These are phyloP conservation scores for Laothoe populi DNA, from an alignment of 2,888 invertebrate genomes.

Conservation along the genomic window DNA sequence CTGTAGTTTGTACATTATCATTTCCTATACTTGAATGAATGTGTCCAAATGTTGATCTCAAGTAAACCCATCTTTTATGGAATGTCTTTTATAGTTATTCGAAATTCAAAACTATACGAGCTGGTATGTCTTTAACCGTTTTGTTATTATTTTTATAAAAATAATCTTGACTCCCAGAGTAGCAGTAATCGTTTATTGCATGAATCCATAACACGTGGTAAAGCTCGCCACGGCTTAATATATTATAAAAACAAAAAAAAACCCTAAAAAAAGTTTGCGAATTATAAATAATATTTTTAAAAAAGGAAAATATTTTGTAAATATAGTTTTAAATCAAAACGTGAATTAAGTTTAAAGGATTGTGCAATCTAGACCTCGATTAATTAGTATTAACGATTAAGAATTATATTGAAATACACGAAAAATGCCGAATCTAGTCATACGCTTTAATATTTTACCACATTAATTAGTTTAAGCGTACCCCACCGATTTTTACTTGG, in stretches of 20 bases:
- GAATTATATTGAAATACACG: slow-evolving; percentile 40
- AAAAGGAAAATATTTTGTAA: slow-evolving; percentile 72
- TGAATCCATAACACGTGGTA: slow-evolving; percentile 57
- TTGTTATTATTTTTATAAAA: slow-evolving; percentile 1
- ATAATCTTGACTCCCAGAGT: slow-evolving; percentile 3
- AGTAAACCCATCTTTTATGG: neutral
- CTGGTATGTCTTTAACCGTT: neutral
- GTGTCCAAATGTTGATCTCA: neutral
- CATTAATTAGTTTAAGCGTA: slow-evolving; percentile 24
- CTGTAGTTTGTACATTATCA: neutral
- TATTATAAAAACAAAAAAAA: slow-evolving; percentile 47
- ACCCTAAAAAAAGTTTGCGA: slow-evolving; percentile 59
- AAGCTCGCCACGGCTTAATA: slow-evolving; percentile 55
- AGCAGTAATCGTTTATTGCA: slow-evolving; percentile 41
- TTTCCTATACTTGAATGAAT: neutral
- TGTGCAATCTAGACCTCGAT: slow-evolving; percentile 80
- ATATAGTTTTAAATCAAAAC: slow-evolving; percentile 65
- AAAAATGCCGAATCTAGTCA: slow-evolving; percentile 59
- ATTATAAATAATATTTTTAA: slow-evolving; percentile 80
- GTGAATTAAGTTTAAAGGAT: slow-evolving; percentile 54
- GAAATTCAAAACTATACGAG: neutral
- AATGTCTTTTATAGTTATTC: neutral
- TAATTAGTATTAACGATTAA: slow-evolving; percentile 56
- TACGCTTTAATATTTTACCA: slow-evolving; percentile 45
- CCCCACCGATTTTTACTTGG: slow-evolving; percentile 1